phyloP scores from a whole-genome alignment of 1,140 invertebrate species.

The Diplogasteroides magnus region DNA sequence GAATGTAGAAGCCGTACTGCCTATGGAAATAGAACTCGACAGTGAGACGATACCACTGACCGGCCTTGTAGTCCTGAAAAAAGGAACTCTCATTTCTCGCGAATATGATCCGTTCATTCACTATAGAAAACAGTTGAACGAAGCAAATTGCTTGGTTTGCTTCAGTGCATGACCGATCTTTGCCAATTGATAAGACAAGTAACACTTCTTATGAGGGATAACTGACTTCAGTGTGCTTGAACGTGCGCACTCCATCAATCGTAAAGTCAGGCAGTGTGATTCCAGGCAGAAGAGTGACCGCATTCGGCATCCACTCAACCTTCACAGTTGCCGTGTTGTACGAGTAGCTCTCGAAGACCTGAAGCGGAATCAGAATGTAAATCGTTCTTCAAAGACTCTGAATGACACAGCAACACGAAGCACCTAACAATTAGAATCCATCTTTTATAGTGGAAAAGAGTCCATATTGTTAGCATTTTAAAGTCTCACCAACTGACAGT shows the following conservation, averaged over 20 bases:
- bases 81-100: background rate
- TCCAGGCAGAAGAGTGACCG: conserved; percentile 40
- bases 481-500: conserved; percentile 30
- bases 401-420: no score
- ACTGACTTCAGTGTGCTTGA: conserved; percentile 43
- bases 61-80: conserved; percentile 51
- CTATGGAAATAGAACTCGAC: conserved; percentile 48
- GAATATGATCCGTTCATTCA: background rate
- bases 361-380: no score
- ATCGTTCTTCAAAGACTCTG: no score
- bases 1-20: conserved; percentile 49
- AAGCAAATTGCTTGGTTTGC: no score
- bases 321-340: conserved; percentile 55
- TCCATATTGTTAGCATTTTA: background rate
- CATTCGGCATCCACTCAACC: conserved; percentile 46
- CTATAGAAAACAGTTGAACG: no score
- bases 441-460: no score
- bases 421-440: no score
- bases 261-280: conserved; percentile 45
- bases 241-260: conserved; percentile 30
- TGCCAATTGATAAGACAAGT: no score
- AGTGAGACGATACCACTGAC: conserved; percentile 52
- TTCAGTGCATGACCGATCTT: no score
- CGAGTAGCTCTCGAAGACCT: conserved; percentile 50
- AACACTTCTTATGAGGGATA: background rate